Evolutionary conservation across 2,113 vertebrate genomes (phyloP), one percentile per base, ranked within the genome.

Genomic region (Apaloderma vittatum): DNA sequence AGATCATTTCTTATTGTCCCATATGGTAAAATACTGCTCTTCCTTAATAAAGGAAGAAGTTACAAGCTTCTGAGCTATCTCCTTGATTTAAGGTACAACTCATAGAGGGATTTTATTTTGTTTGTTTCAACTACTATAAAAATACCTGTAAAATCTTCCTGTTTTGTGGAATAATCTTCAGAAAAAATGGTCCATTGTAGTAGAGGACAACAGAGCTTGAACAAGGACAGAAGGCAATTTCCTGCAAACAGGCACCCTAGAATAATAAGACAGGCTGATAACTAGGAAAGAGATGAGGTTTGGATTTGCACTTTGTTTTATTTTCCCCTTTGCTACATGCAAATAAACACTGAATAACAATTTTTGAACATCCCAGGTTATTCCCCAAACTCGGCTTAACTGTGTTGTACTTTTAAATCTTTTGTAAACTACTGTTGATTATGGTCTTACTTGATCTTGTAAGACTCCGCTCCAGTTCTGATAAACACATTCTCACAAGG

Each of bases 391-490:
- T 40, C 70, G 74, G 5, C 14, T 70, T 78, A 78, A 78, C 12
- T 22, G 9, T 54, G 13, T 11, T 71, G 37, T 27, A 7, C 11
- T 37, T 78, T 63, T n/a, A 52, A 70, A 27, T 32, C 9, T 78
- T 52, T 30, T n/a, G 12, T 26, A 85, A 26, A n/a, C 22, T 23
- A 37, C 3, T 32, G n/a, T 45, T 43, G 55, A 30, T 52, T 45
- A 45, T 21, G 8, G 4, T 48, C 15, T 68, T 32, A 54, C 66
- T 78, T 1, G 0, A 19, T 84, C 27, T 61, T 0, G 0, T 26
- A 51, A 61, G 36, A 11, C 52, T 73, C 13, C 10, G 26, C n/a
- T 51, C 40, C 70, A 67, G 12, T 40, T 24, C 49, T 80, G 34
- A 75, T 49, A 80, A 88, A 66, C 12, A 15, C 2, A 0, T 65